A percentile compares a stretch with the other conserved stretches of the same genome.
Conservation (phyloP, 1,140 invertebrate species). For the Propsilocerus akamusi region DNA sequence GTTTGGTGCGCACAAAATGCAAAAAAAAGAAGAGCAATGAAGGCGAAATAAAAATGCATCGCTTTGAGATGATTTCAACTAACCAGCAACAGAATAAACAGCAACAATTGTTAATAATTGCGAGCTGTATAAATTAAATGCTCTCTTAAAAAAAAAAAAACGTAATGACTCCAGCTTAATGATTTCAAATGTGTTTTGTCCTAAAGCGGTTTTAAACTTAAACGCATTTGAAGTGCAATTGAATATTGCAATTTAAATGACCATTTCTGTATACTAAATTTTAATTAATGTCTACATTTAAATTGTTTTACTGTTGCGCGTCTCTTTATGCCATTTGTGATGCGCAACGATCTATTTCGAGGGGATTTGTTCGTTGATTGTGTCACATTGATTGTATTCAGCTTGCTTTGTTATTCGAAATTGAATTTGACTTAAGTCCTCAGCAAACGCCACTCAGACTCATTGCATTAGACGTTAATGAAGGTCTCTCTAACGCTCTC, state of each 20-base stretch:
- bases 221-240: neutral
- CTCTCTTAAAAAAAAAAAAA: too few relatives aligned
- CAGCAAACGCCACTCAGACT: too few relatives aligned
- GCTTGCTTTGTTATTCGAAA: neutral
- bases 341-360: neutral
- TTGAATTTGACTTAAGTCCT: neutral
- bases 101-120: too few relatives aligned
- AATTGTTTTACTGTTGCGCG: neutral
- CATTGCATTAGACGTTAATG: too few relatives aligned
- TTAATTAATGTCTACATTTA: slow-evolving; percentile 3
- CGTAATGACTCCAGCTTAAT: slow-evolving; percentile 1
- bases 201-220: too few relatives aligned
- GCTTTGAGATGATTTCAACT: too few relatives aligned
- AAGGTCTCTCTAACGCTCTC: too few relatives aligned
- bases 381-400: neutral
- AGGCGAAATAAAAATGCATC: too few relatives aligned
- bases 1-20: too few relatives aligned
- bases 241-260: neutral
- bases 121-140: too few relatives aligned
- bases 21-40: too few relatives aligned
- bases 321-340: neutral
- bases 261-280: neutral
- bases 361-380: neutral
- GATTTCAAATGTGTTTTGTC: slow-evolving; percentile 3
- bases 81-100: too few relatives aligned